phyloP scores from a whole-genome alignment of 2,113 vertebrate species.

The Amblyornis subalaris region DNA sequence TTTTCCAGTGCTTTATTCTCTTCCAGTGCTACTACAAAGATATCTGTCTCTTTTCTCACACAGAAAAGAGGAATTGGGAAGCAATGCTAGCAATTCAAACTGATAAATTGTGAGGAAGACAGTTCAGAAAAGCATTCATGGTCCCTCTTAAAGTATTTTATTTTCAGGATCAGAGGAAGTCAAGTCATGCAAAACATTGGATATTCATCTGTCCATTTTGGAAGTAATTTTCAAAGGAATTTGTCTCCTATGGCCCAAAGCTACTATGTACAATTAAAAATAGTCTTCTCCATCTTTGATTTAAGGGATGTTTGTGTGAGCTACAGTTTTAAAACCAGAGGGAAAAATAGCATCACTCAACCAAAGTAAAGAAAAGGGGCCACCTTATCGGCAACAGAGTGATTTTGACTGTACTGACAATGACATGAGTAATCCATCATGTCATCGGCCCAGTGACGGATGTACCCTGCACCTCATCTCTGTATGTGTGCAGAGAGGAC shows the following conservation, averaged over 20 bases:
- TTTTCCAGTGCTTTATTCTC: neutral
- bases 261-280: neutral
- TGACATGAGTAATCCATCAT: conserved; percentile 85
- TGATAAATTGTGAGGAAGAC: neutral
- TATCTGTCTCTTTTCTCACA: neutral
- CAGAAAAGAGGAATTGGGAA: neutral
- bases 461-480: conserved; percentile 68
- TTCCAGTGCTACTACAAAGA: neutral
- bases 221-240: neutral
- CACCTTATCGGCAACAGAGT: conserved; percentile 77
- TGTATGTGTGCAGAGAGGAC: conserved; percentile 71
- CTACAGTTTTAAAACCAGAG: conserved; percentile 24
- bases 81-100: neutral
- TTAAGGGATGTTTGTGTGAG: neutral
- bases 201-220: neutral
- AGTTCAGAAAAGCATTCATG: neutral
- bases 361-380: conserved; percentile 62
- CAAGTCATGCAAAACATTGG: neutral
- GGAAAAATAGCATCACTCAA: conserved; percentile 65
- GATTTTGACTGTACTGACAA: conserved; percentile 79
- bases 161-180: neutral
- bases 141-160: neutral
- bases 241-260: neutral
- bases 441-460: conserved; percentile 77
- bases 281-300: neutral